Evolutionary conservation across 2,113 vertebrate genomes (phyloP), one percentile per base, ranked within the genome.

Genomic region (Perognathus longimembris): DNA sequence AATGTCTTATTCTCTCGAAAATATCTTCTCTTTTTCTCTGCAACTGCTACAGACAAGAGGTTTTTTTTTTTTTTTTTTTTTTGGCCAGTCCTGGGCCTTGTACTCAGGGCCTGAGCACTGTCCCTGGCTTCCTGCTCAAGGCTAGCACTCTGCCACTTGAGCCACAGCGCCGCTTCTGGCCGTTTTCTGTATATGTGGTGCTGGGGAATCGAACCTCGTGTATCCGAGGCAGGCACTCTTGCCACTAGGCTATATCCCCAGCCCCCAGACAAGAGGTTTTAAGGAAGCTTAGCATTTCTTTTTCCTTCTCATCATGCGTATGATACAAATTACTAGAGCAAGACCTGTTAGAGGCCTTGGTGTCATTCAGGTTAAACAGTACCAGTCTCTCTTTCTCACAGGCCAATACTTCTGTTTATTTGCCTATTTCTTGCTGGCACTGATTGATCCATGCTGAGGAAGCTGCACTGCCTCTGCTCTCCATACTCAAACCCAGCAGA

Each of bases 401-500:
- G 24, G n/a, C 18, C 12, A 15, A 61, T 9, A 21, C 10, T 38
- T 64, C 36, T 63, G 12, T 88, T 75, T 15, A 11, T 24, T 71
- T 63, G 21, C 45, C 12, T 54, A 0, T 73, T 45, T 26, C 66
- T 73, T 34, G 67, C 32, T 0, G 0, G 21, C 3, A 0, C 77
- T 66, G 45, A 15, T 85, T 30, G 57, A 5, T 50, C n/a, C 32
- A 0, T 10, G 11, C 24, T 63, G 5, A 69, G 40, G 75, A 42
- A 85, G 64, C 30, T 70, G 77, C 24, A 73, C 59, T 38, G 32
- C 64, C 30, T 22, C 74, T 83, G 17, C 36, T 36, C 20, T 81
- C 40, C 28, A 22, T 7, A 64, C 57, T 67, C 24, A 2, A 0
- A 0, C 15, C 38, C 2, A 1, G 38, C 45, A 32, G 57, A 57